phyloP scores from a whole-genome alignment of 2,888 invertebrate species.

The Mythimna lalbum region DNA sequence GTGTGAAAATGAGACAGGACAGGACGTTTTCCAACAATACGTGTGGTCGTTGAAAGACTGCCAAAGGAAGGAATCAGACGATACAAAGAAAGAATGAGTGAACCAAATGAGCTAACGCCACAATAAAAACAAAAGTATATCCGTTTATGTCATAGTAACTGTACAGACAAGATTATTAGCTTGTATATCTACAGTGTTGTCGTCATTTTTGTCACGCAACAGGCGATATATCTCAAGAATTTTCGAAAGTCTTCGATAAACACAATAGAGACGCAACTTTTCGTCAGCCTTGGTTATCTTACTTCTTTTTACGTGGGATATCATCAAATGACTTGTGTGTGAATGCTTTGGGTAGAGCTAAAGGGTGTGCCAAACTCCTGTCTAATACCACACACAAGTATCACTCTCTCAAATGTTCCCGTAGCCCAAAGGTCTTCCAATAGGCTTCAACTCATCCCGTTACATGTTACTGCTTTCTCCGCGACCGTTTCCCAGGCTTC shows the following conservation, averaged over 20 bases:
- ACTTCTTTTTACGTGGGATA: too few relatives aligned
- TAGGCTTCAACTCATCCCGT: neutral
- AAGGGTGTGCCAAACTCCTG: too few relatives aligned
- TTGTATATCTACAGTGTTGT: slow-evolving; percentile 2
- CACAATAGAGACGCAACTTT: neutral
- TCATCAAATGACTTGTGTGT: too few relatives aligned
- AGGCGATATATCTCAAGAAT: neutral
- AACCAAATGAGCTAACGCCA: slow-evolving; percentile 43
- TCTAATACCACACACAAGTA: too few relatives aligned
- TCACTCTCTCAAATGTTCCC: too few relatives aligned
- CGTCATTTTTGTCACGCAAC: slow-evolving; percentile 35
- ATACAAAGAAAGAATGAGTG: slow-evolving; percentile 30
- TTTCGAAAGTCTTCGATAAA: slow-evolving; percentile 8
- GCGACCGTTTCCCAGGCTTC: neutral
- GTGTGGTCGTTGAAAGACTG: slow-evolving; percentile 43
- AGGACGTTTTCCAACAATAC: slow-evolving; percentile 2
- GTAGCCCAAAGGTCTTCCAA: too few relatives aligned
- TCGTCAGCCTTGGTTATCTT: neutral
- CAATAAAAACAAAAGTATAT: slow-evolving; percentile 45
- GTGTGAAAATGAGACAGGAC: slow-evolving; percentile 15
- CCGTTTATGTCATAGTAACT: slow-evolving; percentile 32
- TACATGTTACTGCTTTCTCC: neutral
- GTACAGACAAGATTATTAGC: slow-evolving; percentile 23
- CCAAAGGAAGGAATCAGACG: slow-evolving; percentile 30
- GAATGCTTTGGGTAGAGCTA: too few relatives aligned